Evolutionary conservation across 2,113 vertebrate species (phyloP), one percentile per base, ranked within the genome.

Genomic region (Menidia beryllina): DNA sequence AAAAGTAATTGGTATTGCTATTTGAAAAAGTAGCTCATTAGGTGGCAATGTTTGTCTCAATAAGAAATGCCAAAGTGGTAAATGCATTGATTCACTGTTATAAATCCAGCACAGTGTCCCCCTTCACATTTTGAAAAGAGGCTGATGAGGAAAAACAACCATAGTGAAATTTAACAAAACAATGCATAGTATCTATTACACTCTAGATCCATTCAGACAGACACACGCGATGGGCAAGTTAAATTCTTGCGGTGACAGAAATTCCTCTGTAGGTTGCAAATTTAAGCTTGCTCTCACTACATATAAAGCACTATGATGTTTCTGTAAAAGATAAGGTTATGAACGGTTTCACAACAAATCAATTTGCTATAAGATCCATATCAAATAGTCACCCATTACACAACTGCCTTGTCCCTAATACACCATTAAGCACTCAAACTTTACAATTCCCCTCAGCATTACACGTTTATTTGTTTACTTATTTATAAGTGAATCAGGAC

Each of bases 221-320:
- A 72, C 75, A 84, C 78, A 75, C 75, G 61, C 89, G 75, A 77
- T 90, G 89, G 88, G 88, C 88, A 75, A 91, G 66, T 55, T n/a
- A 91, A 77, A 66, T 79, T 92, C 78, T 92, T 93, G 57, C 91
- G 94, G 90, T 92, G 89, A 45, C 86, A 91, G 76, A 93, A 95
- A 80, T 85, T 85, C 80, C 93, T 83, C 47, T 90, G 82, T 79
- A 88, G 82, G 83, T 94, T 91, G 69, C 72, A 77, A 75, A 77
- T 86, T 83, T 86, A 87, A 93, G 81, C 61, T 94, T 91, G 78
- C 79, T 83, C 81, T 94, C 92, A 76, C 81, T 79, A 91, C 94
- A 96, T 87, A 96, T 95, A 91, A 95, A 96, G 83, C 92, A 94
- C 90, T 94, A 92, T 61, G 93, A 92, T 79, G 80, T 81, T 71